Conservation (phyloP, 2,113 vertebrate species). For the Rhinoptilus africanus region DNA sequence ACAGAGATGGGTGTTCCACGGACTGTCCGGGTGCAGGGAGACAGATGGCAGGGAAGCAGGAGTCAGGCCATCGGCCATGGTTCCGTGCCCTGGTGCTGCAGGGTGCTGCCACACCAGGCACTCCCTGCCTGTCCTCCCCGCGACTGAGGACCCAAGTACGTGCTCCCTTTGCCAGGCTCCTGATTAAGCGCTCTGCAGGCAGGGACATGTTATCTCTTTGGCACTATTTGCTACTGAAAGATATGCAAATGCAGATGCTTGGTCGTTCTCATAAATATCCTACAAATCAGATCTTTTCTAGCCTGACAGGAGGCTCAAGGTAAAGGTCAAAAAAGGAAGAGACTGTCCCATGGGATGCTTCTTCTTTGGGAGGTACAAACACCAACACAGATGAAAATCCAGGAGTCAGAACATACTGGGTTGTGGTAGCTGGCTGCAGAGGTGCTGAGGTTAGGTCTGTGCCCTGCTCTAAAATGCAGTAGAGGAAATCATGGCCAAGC, state of each 20-base stretch:
- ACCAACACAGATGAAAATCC: rapidly evolving
- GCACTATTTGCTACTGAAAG: background rate
- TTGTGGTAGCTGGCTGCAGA: background rate
- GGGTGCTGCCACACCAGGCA: background rate
- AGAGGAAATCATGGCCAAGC: background rate
- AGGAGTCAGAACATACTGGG: background rate
- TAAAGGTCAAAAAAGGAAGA: background rate
- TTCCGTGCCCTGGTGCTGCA: background rate
- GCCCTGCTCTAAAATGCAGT: background rate
- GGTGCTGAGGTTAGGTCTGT: background rate
- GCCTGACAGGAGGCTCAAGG: background rate
- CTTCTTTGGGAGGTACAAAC: background rate
- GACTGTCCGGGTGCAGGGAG: background rate
- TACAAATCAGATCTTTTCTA: background rate
- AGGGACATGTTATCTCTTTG: background rate
- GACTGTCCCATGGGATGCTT: background rate
- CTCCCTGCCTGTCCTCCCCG: background rate
- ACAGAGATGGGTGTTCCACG: background rate
- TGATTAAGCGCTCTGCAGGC: background rate
- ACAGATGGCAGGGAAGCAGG: background rate
- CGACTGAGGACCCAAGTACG: background rate
- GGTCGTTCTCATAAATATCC: background rate
- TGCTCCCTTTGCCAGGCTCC: background rate
- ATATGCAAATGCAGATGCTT: background rate
- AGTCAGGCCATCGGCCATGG: background rate